phyloP scores from a whole-genome alignment of 2,797 vertebrate genomes.

The Dryobates pubescens region DNA sequence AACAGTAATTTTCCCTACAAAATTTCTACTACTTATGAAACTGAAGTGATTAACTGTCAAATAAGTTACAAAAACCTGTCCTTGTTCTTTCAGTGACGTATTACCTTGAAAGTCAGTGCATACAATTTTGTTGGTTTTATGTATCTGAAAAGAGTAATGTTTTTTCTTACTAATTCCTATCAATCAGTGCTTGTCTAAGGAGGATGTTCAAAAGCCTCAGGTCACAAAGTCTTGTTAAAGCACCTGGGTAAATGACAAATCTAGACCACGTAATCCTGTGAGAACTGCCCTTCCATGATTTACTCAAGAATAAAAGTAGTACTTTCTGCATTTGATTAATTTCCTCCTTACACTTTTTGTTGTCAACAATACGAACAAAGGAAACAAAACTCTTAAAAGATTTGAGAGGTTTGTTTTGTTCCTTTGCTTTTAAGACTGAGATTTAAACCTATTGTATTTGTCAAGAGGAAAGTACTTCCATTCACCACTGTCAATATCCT shows the following conservation, averaged over 20 bases:
- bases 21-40: neutral
- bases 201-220: neutral
- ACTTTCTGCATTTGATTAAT: neutral
- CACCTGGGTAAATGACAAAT: neutral
- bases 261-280: neutral
- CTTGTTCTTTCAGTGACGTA: neutral
- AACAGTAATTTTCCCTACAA: neutral
- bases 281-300: neutral
- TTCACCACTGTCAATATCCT: neutral
- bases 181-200: neutral
- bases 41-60: neutral
- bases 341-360: neutral
- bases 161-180: neutral
- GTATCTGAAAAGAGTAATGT: neutral
- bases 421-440: neutral
- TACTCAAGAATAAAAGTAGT: neutral
- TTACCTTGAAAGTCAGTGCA: fast-evolving
- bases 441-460: neutral
- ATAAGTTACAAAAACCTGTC: neutral
- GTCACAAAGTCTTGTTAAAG: neutral
- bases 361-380: neutral
- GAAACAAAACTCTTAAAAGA: neutral
- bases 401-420: neutral
- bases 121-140: neutral
- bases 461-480: neutral